Conservation (phyloP, 2,888 invertebrate species). For the Acanthacorydalis orientalis region DNA sequence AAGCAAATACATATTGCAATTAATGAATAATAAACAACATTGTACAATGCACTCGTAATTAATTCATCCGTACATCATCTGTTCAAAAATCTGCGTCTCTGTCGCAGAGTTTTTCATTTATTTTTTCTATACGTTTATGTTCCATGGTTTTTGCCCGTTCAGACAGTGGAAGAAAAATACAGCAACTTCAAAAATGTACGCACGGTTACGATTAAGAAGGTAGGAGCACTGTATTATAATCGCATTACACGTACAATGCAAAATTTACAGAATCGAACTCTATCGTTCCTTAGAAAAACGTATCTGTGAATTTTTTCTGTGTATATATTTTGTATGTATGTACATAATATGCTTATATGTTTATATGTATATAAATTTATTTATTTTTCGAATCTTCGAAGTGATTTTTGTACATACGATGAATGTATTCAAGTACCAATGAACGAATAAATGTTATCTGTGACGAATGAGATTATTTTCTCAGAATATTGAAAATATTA, state of each 20-base stretch:
- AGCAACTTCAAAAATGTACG: constrained; percentile 62
- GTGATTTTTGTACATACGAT: too few relatives aligned
- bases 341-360: too few relatives aligned
- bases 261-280: not conserved
- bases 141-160: constrained; percentile 19
- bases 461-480: too few relatives aligned
- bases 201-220: constrained; percentile 73
- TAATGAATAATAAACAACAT: too few relatives aligned
- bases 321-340: too few relatives aligned
- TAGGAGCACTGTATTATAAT: constrained; percentile 22
- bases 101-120: not conserved
- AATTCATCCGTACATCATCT: not conserved
- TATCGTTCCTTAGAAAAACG: constrained; percentile 2
- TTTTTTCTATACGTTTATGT: constrained; percentile 7
- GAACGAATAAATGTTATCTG: too few relatives aligned
- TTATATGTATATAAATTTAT: too few relatives aligned
- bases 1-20: too few relatives aligned
- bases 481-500: too few relatives aligned
- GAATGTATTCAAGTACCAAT: too few relatives aligned
- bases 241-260: not conserved
- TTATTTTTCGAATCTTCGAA: too few relatives aligned
- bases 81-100: not conserved
- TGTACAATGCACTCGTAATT: not conserved
- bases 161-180: constrained; percentile 48
- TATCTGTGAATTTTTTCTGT: not conserved